Conservation (phyloP, 1,140 invertebrate genomes). For the Orussus abietinus region DNA sequence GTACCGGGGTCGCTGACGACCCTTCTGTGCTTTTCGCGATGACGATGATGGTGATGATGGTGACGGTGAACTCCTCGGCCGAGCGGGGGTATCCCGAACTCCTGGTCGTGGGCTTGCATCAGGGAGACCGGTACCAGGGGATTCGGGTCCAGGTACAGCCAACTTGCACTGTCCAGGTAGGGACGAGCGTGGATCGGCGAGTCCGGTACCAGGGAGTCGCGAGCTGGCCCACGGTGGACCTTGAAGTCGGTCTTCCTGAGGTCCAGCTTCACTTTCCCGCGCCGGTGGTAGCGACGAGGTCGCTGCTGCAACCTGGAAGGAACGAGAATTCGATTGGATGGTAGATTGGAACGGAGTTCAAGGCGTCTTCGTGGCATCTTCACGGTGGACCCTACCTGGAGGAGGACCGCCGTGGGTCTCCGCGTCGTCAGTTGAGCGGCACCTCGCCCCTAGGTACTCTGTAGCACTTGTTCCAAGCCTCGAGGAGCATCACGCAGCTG, state of each 20-base stretch:
- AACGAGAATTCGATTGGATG: conserved; percentile 11
- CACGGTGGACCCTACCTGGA: conserved; percentile 33
- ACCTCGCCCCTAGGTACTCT: conserved; percentile 43
- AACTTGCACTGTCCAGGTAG: conserved; percentile 37
- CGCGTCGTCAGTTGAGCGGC: conserved; percentile 44
- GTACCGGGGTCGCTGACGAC: conserved; percentile 34
- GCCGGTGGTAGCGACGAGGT: conserved; percentile 12
- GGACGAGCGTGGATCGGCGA: conserved; percentile 19
- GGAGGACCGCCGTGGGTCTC: conserved; percentile 23
- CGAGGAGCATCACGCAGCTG: conserved; percentile 64
- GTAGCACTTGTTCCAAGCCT: conserved; percentile 66
- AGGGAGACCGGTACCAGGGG: conserved; percentile 16
- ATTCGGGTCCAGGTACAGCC: conserved; percentile 38
- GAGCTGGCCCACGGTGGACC: neutral
- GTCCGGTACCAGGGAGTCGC: conserved; percentile 2
- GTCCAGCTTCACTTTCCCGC: conserved; percentile 21
- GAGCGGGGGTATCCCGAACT: conserved; percentile 29
- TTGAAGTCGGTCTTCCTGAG: conserved; percentile 10
- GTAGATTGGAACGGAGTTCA: too few relatives aligned
- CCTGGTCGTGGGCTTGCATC: conserved; percentile 18
- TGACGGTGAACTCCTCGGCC: conserved; percentile 22
- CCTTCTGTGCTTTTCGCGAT: conserved; percentile 24
- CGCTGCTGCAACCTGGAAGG: conserved; percentile 18
- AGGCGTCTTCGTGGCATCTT: too few relatives aligned
- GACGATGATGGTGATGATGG: conserved; percentile 22